Conservation (phyloP, 1,140 invertebrate species). For the Monochamus saltuarius region DNA sequence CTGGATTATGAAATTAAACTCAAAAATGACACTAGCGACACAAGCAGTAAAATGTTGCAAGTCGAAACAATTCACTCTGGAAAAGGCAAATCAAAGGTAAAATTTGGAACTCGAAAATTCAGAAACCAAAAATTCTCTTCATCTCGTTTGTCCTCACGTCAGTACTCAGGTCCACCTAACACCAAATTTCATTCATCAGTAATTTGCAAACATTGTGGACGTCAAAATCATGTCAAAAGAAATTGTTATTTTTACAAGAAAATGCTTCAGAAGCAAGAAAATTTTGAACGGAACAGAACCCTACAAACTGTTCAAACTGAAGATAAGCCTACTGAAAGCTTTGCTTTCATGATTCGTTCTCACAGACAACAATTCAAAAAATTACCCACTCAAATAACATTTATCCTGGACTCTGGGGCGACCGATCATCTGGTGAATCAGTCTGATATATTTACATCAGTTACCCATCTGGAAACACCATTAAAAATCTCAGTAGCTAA, state of each 20-base stretch:
- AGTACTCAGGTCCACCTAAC: neutral
- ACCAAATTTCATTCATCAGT: slow-evolving; percentile 2
- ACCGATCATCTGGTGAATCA: slow-evolving; percentile 26
- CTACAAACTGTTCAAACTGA: neutral
- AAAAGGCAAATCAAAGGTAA: slow-evolving; percentile 45
- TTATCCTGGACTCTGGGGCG: slow-evolving; percentile 24
- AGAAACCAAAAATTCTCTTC: too few species aligned
- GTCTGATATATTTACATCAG: slow-evolving; percentile 8
- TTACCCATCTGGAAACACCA: slow-evolving; percentile 6
- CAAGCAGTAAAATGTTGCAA: slow-evolving; percentile 47
- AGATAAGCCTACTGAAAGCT: neutral
- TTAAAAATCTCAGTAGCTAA: slow-evolving; percentile 23
- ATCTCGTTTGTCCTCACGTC: too few species aligned
- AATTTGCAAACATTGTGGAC: slow-evolving; percentile 23
- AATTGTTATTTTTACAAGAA: slow-evolving; percentile 21
- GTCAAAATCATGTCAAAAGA: slow-evolving; percentile 13
- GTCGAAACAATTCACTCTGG: slow-evolving; percentile 47
- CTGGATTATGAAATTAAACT: too few species aligned
- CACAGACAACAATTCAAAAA: neutral
- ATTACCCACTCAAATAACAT: slow-evolving; percentile 6
- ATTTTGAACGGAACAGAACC: neutral
- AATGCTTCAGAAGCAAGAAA: slow-evolving; percentile 13
- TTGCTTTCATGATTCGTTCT: slow-evolving; percentile 19
- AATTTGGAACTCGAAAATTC: slow-evolving; percentile 5
- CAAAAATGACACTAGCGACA: too few species aligned